Evolutionary conservation across 2,113 vertebrate genomes (phyloP).

Genomic region (Rhizomys pruinosus): DNA sequence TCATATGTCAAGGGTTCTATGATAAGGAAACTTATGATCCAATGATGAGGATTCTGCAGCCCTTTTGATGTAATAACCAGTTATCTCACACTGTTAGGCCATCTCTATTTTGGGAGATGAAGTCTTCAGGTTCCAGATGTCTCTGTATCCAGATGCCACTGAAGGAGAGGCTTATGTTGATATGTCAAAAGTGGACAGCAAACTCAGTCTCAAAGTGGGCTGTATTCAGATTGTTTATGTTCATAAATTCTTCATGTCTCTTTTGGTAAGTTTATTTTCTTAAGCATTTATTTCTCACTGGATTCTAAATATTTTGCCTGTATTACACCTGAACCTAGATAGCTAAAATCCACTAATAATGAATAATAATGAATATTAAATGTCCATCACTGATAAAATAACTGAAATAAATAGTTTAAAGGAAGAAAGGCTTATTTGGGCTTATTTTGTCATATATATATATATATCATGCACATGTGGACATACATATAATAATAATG

Average conservation of each 20-base stretch:
- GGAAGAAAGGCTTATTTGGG: neutral
- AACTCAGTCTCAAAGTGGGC: constrained; percentile 93
- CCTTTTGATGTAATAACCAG: neutral
- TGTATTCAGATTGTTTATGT: constrained; percentile 97
- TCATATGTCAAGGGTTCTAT: neutral
- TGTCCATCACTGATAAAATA: neutral
- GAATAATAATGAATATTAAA: neutral
- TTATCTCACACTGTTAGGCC: constrained; percentile 85
- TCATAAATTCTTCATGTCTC: constrained; percentile 95
- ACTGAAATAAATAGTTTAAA: neutral
- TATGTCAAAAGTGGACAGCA: constrained; percentile 92
- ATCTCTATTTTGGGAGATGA: constrained; percentile 96
- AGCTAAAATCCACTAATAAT: neutral
- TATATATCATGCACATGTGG: too few species aligned
- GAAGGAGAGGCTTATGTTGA: constrained; percentile 91
- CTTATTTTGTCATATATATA: too few species aligned
- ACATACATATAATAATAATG: too few species aligned
- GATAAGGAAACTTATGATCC: neutral
- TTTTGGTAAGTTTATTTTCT: constrained; percentile 91
- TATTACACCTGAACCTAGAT: neutral
- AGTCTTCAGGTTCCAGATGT: constrained; percentile 94
- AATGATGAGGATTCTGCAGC: neutral
- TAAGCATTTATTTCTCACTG: constrained; percentile 45
- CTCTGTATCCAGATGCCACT: constrained; percentile 93
- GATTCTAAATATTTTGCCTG: neutral